phyloP scores from a whole-genome alignment of 2,797 vertebrate genomes.

The Fringilla coelebs region DNA sequence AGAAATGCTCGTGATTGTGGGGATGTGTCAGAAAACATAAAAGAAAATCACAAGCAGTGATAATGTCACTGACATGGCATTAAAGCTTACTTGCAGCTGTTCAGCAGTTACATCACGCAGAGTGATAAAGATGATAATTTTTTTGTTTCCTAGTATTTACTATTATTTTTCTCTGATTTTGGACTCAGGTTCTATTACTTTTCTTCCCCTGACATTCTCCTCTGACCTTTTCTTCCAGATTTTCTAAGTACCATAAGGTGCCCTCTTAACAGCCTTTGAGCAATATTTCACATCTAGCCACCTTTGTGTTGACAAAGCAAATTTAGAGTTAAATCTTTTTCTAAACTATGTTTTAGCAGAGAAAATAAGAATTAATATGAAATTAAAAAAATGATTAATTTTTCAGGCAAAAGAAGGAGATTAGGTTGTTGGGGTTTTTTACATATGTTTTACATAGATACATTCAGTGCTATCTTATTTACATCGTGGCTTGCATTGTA shows the following conservation, averaged over 20 bases:
- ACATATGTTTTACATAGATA: not conserved
- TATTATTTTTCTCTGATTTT: not conserved
- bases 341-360: not conserved
- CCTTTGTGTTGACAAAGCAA: not conserved
- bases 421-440: not conserved
- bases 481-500: constrained; percentile 43
- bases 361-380: not conserved
- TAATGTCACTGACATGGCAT: not conserved
- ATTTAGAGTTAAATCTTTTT: not conserved
- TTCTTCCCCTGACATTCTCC: not conserved
- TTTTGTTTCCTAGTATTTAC: not conserved
- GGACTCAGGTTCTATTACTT: not conserved
- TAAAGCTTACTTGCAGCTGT: not conserved
- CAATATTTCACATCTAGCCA: not conserved
- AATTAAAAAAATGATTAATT: not conserved
- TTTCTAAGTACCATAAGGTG: not conserved
- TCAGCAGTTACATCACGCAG: not conserved
- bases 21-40: not conserved
- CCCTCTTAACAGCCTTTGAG: not conserved
- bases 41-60: not conserved
- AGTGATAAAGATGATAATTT: not conserved
- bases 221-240: not conserved
- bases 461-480: constrained; percentile 25
- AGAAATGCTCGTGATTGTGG: not conserved
- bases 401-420: not conserved